Base-by-base conservation (phyloP, 1,140 invertebrate genomes). In the Phenacoccus solenopsis region DNA sequence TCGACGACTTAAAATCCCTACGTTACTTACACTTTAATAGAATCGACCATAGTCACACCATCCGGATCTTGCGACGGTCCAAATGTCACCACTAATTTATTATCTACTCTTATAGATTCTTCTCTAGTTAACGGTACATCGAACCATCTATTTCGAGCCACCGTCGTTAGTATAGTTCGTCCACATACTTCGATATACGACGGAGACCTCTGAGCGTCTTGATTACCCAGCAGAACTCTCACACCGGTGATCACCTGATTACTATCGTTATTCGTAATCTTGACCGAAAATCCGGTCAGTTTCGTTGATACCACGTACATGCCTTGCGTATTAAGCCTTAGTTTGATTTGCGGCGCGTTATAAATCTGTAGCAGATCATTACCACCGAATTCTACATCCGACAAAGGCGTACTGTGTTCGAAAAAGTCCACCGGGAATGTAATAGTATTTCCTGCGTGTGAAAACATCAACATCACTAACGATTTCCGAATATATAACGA, bases 401-500 rank as follows among this genome's bases (percentile, higher is more conserved):
- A 90, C 84, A 97, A 87, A 9, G 86, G 83, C 70, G 89, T 88
- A 78, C 94, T 97, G 76, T 96, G 90, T 79, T 98, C 96, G 79
- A 98, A 98, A 81, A 97, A 98, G 77, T 98, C 96, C 24, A 96
- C 88, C 0, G 95, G 93, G 77, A 98, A 98, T 13, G 85, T 82
- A 0, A 84, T 77, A 72, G 79, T 28, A 57, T 32, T 78, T 56
- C 82, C 82, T 75, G 71, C 13, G 73, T 76, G 16, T 49, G 0
- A 67, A 28, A 64, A 64, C 16, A 27, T 64, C 5, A 25, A 64
- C 32, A 38, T 9, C n/a, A n/a, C 9, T 9, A 38, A 9, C n/a
- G 9, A 38, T 10, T 38, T 10, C n/a, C n/a, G 32, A 38, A 38
- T 9, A 38, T 38, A n/a, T 38, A 38, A 38, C 9, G 9, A 38